Base-by-base conservation (phyloP, 2,797 vertebrate species). In the Pantherophis vulpinus region DNA sequence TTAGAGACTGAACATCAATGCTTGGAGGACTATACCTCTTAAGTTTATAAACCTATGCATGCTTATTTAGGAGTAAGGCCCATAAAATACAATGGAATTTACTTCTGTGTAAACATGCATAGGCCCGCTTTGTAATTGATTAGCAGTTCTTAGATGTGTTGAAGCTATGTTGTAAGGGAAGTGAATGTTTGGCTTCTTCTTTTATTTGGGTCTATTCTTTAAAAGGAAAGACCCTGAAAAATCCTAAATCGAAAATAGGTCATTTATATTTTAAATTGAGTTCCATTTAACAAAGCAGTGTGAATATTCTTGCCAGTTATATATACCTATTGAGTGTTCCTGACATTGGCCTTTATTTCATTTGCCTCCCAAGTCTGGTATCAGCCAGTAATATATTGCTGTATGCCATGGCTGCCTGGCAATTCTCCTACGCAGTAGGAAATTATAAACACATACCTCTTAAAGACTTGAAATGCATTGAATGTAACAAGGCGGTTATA, bases 361-460 rank as follows among this genome's bases (percentile, higher is more conserved):
- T 95, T 90, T 96, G 96, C 95, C 95, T 96, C 95, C 96, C 70
- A 94, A 95, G 95, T 79, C 96, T 96, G 94, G 86, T 95, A 96
- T 93, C 98, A 98, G 98, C 97, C 97, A 97, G 94, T 97, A 94
- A 83, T 93, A 96, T 88, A 91, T 93, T 94, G 90, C 55, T 95
- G 96, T 97, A 92, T 93, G 61, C 97, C 97, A 97, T 60, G 97
- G 97, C 96, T 97, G 97, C 97, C 96, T 95, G 95, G 95, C 97
- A 96, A 95, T 95, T 97, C 98, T 98, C 98, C 98, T 98, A 98
- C 98, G 94, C 96, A 95, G 98, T 98, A 98, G 98, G 98, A 98
- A 98, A 98, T 97, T 97, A 97, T 98, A 98, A 98, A 96, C 97
- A 98, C 98, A 98, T 98, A 98, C 98, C 98, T 98, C 98, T 98